Base-by-base conservation (phyloP, 2,888 invertebrate genomes). In the Molanna angustata region DNA sequence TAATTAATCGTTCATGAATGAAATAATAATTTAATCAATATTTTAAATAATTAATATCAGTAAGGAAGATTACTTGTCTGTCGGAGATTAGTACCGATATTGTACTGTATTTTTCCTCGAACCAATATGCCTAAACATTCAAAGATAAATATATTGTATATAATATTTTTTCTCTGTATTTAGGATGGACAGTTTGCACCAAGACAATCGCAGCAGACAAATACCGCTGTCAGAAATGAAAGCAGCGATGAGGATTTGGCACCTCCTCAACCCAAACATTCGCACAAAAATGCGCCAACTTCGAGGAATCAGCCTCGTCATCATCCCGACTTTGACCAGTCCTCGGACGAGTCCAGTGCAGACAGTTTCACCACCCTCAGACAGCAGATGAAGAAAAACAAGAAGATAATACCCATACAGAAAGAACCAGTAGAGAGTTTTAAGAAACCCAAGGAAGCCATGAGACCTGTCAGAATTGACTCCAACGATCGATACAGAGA, bases 321-420 rank as follows among this genome's bases (percentile, higher is more conserved):
- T n/a, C 27, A 40, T 13, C 41, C 18, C 3, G 17, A 42, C 17
- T 33, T 19, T 4, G 49, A 43, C 1, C 33, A 16, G 14, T 11
- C 18, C 1, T 49, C 49, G 11, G n/a, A n/a, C n/a, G 35, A 49
- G 18, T 19, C 32, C n/a, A 42, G 42, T 17, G 27, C 17, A 2
- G 37, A 13, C n/a, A 43, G 43, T 43, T 49, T 49, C 22, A 37
- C 7, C 2, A 39, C 49, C 11, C 14, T 49, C 22, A 13, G 43
- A 9, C 11, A 19, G 13, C 43, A 49, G 18, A 13, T 49, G 17
- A 20, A 35, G 35, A 20, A 17, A 11, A 49, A 21, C 22, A 49
- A 49, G 17, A 31, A 45, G 11, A n/a, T 33, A 19, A 9, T 14
- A 9, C 11, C 27, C 4, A n/a, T 14, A 14, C 20, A 31, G 3